Evolutionary conservation across 2,113 vertebrate species (phyloP), one percentile per base, ranked within the genome.

Genomic region (Dermatemys mawii): DNA sequence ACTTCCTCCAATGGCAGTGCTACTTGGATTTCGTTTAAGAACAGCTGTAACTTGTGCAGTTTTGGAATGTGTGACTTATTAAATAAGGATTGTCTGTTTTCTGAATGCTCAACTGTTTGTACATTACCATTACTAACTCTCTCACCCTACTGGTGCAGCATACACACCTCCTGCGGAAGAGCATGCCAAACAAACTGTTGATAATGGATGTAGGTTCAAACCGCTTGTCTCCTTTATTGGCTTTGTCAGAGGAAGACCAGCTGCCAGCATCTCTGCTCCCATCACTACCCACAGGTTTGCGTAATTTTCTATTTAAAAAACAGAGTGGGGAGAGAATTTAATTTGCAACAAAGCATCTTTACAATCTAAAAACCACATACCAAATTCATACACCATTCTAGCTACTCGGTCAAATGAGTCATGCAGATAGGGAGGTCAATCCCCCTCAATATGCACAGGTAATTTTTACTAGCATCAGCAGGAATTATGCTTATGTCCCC

Each of bases 271-370:
- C 96, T 94, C 96, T 96, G 87, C 63, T 97, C 90, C 97, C 98
- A 84, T 98, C 98, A 24, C 94, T 93, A 80, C 97, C 98, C 93
- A 95, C 91, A 89, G 97, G 88, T 93, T 97, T 98, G 83, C 98
- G 98, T 85, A 98, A 97, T 96, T 98, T 98, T 98, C 98, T 98
- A 95, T 13, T 86, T 94, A 93, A 87, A 83, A 90, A 93, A 63
- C 83, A 29, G 54, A 38, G 24, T 4, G 29, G 50, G 24, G 87
- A 48, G 48, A 89, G 10, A 92, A 83, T 91, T 53, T 17, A 50
- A 27, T 7, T 54, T 88, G 55, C 3, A 53, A 73, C 16, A 83
- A 84, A 16, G 13, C 8, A 11, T 67, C 60, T 91, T 63, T 14
- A 86, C 8, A 73, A 90, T 46, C 46, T 32, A 3, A 16, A 83